Evolutionary conservation across 2,113 vertebrate species (phyloP).

Genomic region (Girardinichthys multiradiatus): DNA sequence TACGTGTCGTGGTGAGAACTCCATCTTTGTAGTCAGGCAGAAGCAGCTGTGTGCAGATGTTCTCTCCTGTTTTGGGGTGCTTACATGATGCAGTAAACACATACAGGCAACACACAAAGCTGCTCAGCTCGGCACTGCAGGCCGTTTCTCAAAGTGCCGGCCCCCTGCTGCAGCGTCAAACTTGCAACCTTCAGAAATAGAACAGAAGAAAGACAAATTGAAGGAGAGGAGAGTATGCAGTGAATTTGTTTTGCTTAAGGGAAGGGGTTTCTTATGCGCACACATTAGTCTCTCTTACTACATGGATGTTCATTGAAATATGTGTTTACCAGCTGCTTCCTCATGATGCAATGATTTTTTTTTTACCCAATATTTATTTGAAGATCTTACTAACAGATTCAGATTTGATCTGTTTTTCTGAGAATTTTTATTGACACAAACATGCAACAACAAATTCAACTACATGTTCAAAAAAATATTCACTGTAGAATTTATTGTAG

Average conservation of each 20-base stretch:
- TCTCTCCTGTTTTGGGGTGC: neutral
- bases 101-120: slow-evolving; percentile 1
- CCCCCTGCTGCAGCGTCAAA: slow-evolving; percentile 7
- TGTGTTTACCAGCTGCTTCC: neutral
- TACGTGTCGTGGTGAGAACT: no score
- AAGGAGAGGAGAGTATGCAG: neutral
- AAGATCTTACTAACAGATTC: no score
- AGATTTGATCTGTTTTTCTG: no score
- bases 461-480: no score
- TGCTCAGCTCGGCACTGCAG: neutral
- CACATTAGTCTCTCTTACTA: neutral
- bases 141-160: slow-evolving; percentile 15
- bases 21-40: neutral
- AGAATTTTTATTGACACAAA: no score
- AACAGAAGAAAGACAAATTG: neutral
- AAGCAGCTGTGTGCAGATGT: slow-evolving; percentile 27
- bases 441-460: no score
- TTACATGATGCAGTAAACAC: neutral
- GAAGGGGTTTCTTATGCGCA: slow-evolving; percentile 12
- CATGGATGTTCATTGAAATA: neutral
- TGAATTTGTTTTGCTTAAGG: slow-evolving; percentile 23
- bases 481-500: no score
- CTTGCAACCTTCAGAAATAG: slow-evolving; percentile 25
- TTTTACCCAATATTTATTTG: no score
- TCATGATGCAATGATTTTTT: neutral